Evolutionary conservation across 2,888 invertebrate species (phyloP), one percentile per base, ranked within the genome.

Genomic region (Gerris lacustris): DNA sequence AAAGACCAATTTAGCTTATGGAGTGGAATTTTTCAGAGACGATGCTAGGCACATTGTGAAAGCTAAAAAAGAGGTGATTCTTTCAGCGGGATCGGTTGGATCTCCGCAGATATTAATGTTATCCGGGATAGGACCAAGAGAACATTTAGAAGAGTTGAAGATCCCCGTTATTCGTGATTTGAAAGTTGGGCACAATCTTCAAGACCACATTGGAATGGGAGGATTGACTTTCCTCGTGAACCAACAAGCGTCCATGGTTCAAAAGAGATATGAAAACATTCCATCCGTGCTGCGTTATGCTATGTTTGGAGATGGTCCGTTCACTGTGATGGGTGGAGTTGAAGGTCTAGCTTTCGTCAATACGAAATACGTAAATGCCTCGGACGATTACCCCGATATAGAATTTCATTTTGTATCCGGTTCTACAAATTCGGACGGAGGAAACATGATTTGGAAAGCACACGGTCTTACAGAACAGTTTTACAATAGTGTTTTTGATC

Each of bases 51-150:
- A 64, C 43, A 64, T 31, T 17, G 69, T 71, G 2, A 82, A 88
- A 72, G 92, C 94, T 0, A 85, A 85, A 47, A 93, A 90, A 79
- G 95, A 95, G 80, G 90, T 98, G 0, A 90, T 98, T 68, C 79
- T 98, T 2, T 92, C 93, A 0, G 94, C 90, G 0, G 98, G 98
- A 0, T 86, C 96, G 0, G 86, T 99, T 0, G 96, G 96, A 79
- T 91, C 96, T 0, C 94, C 98, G 0, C 97, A 99, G 79, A 78
- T 98, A 4, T 81, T 98, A 63, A 94, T 97, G 94, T 80, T 98
- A 0, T 94, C 94, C 7, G 98, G 78, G 0, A 85, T 96, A 11
- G 92, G 92, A 0, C 91, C 91, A 0, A 83, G 85, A 69, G 86
- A 86, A 31, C 88, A 92, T 76, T 78, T 93, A 71, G 81, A 83